These are phyloP conservation scores for Platerodrilus igneus DNA, from an alignment of 2,888 invertebrate species.

Conservation along the genomic window DNA sequence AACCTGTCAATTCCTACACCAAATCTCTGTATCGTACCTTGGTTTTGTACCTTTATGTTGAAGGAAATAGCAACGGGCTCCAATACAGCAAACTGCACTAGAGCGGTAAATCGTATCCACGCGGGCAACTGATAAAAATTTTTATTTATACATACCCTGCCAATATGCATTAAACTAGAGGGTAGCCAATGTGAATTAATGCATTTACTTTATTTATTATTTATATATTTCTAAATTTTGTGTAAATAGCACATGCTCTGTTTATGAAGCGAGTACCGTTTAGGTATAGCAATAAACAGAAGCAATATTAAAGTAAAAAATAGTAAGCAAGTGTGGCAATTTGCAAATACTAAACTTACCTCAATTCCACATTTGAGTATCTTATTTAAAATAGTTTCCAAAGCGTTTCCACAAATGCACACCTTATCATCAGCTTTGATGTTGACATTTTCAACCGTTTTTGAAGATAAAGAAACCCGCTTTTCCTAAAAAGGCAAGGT, in stretches of 20 bases:
- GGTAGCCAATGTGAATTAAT: too few species aligned
- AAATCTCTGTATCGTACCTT: too few species aligned
- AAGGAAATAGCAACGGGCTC: too few species aligned
- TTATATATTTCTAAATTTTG: neutral
- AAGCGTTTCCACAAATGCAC: constrained; percentile 23
- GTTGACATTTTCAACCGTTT: constrained; percentile 13
- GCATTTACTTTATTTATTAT: neutral
- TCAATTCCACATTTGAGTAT: constrained; percentile 35
- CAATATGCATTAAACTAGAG: too few species aligned
- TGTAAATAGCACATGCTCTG: too few species aligned
- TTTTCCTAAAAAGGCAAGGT: constrained; percentile 12
- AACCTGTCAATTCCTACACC: too few species aligned
- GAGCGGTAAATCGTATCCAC: too few species aligned
- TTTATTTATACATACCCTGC: too few species aligned
- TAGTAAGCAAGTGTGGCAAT: constrained; percentile 25
- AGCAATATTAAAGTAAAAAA: constrained; percentile 2
- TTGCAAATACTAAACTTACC: constrained; percentile 28
- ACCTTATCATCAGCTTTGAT: constrained; percentile 7
- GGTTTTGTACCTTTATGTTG: too few species aligned
- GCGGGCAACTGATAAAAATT: too few species aligned
- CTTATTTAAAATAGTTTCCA: constrained; percentile 31
- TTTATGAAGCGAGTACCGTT: too few species aligned
- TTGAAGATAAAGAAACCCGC: constrained; percentile 3
- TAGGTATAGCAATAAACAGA: constrained; percentile 1
- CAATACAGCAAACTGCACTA: too few species aligned